Conservation (phyloP, 2,888 invertebrate genomes). For the Tuberolachnus salignus region DNA sequence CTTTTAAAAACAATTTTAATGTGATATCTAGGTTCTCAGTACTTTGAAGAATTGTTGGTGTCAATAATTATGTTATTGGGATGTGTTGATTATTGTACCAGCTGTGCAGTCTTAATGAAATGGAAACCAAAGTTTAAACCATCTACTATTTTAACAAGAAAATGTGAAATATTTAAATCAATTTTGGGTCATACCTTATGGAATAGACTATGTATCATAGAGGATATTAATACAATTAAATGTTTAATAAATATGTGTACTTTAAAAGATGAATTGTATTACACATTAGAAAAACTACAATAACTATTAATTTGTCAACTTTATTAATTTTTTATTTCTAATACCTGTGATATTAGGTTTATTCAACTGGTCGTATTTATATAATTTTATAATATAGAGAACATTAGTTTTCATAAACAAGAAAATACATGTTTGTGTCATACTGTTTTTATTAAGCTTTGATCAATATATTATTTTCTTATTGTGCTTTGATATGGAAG, state of each 20-base stretch:
- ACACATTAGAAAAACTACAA: constrained; percentile 12
- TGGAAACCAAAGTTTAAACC: constrained; percentile 35
- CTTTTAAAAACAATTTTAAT: background rate
- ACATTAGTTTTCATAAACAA: too few species aligned
- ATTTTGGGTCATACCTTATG: constrained; percentile 20
- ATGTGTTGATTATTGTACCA: constrained; percentile 29
- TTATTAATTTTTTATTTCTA: too few species aligned
- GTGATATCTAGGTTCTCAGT: constrained; percentile 31
- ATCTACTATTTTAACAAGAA: constrained; percentile 12
- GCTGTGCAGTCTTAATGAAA: constrained; percentile 24
- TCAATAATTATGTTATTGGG: constrained; percentile 33
- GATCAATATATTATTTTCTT: too few species aligned
- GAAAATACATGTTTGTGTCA: too few species aligned
- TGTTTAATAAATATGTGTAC: constrained; percentile 25
- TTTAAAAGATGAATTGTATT: constrained; percentile 22
- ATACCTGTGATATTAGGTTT: too few species aligned
- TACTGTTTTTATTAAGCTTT: too few species aligned
- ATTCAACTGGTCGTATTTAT: too few species aligned
- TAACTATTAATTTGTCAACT: background rate
- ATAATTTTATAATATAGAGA: too few species aligned
- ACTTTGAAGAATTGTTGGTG: constrained; percentile 30
- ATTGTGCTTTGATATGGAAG: too few species aligned
- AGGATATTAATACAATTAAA: constrained; percentile 8
- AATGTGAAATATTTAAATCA: constrained; percentile 34
- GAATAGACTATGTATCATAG: constrained; percentile 17